Evolutionary conservation across 2,888 invertebrate genomes (phyloP), one percentile per base, ranked within the genome.

Genomic region (Brachyptera risi): DNA sequence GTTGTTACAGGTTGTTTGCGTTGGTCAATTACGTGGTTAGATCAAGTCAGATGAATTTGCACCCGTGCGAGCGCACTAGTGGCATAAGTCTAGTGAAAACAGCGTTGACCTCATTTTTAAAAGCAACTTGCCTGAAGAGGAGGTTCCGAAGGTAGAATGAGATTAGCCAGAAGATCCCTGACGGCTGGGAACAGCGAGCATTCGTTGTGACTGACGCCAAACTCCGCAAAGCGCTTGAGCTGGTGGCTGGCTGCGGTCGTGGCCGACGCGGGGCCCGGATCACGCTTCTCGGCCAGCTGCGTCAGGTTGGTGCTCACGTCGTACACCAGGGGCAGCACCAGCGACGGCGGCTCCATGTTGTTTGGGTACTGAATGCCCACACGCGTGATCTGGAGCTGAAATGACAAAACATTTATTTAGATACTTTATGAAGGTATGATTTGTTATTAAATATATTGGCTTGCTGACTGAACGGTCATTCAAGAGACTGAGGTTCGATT

Each of bases 121-220:
- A n/a, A n/a, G n/a, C n/a, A n/a, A n/a, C n/a, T 58, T 57, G 63
- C 67, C 64, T 67, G 67, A 27, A 82, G 83, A 64, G 86, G 85
- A 60, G 85, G 83, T 71, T 92, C 92, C 27, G 87, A 86, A 51
- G 92, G 92, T 65, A 93, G 76, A 44, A 86, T 84, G 69, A 96
- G 83, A 79, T 91, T 94, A 38, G 87, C 83, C 58, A 96, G 77
- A 61, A 96, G 78, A 76, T 96, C 95, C 65, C 93, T 83, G 51
- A 96, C 87, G 19, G 95, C 93, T 27, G 95, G 94, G 76, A 90
- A 95, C 59, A 96, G 83, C 15, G 93, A 91, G 74, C 96, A 96
- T 72, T 96, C 94, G 69, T 79, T 78, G 67, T 78, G 70, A 19
- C 69, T 79, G 4, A 76, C 81, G 67, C 83, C 83, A 73, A 86